Evolutionary conservation across 2,888 invertebrate species (phyloP).

Genomic region (Metalampra italica): DNA sequence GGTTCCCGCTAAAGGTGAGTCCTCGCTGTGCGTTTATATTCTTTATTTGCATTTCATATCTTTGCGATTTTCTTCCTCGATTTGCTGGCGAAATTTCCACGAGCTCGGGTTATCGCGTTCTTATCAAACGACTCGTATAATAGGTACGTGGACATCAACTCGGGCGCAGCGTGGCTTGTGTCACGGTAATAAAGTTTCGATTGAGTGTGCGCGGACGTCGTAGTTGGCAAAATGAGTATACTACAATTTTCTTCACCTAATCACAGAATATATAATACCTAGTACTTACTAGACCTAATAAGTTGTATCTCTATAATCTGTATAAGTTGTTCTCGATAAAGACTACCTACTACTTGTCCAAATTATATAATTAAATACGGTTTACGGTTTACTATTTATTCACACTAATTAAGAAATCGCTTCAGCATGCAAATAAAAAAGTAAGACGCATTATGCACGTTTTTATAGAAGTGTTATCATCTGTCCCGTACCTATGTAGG

Average conservation of each 20-base stretch:
- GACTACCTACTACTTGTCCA: too few relatives aligned
- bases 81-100: constrained; percentile 40
- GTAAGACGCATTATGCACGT: too few relatives aligned
- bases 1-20: constrained; percentile 48
- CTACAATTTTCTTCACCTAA: too few relatives aligned
- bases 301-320: too few relatives aligned
- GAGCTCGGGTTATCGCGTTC: constrained; percentile 29
- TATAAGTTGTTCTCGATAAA: too few relatives aligned
- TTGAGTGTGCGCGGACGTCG: background rate
- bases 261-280: too few relatives aligned
- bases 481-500: constrained; percentile 24
- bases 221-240: background rate
- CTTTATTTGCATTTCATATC: constrained; percentile 14
- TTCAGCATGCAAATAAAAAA: too few relatives aligned
- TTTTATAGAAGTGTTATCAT: constrained; percentile 4
- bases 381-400: too few relatives aligned
- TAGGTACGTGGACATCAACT: background rate
- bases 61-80: constrained; percentile 26
- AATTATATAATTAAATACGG: too few relatives aligned
- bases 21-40: constrained; percentile 40
- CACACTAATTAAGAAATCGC: too few relatives aligned
- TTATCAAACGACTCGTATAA: constrained; percentile 31
- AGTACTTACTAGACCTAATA: too few relatives aligned
- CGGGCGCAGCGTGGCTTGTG: background rate
- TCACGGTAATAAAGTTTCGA: background rate